A percentile compares a stretch with the other conserved stretches of the same genome.
Conservation (phyloP, 2,888 invertebrate genomes). For the Trisateles emortualis region DNA sequence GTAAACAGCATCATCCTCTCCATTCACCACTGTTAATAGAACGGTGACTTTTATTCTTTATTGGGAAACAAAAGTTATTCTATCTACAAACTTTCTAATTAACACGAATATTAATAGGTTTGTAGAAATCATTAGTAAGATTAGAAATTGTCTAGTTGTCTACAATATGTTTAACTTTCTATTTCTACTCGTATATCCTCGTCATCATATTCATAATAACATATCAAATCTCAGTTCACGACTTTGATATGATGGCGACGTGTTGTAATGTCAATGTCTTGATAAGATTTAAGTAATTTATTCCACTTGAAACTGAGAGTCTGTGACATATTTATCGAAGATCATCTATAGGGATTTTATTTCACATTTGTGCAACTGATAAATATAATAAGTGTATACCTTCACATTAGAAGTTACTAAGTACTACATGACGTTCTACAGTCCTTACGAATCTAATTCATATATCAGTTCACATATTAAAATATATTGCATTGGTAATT, state of each 20-base stretch:
- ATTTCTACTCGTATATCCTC: conserved; percentile 12
- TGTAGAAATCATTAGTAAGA: background rate
- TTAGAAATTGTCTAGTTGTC: background rate
- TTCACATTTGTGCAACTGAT: too few relatives aligned
- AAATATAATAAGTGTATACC: too few relatives aligned
- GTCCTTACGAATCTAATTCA: too few relatives aligned
- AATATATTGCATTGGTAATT: too few relatives aligned
- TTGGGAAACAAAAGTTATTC: background rate
- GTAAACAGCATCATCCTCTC: background rate
- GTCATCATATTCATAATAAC: conserved; percentile 15
- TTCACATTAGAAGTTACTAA: too few relatives aligned
- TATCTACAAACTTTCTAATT: background rate
- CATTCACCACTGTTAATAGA: background rate
- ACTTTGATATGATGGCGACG: conserved; percentile 9
- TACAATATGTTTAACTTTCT: conserved; percentile 29
- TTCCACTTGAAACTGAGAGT: background rate
- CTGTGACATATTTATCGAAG: background rate
- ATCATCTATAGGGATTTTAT: background rate
- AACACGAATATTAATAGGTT: background rate
- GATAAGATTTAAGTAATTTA: conserved; percentile 11
- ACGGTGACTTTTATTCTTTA: background rate
- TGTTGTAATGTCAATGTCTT: conserved; percentile 30
- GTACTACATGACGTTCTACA: too few relatives aligned
- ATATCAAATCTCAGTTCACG: conserved; percentile 23
- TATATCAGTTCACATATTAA: too few relatives aligned